Conservation (phyloP, 2,888 invertebrate genomes). For the Petrolisthes cinctipes region DNA sequence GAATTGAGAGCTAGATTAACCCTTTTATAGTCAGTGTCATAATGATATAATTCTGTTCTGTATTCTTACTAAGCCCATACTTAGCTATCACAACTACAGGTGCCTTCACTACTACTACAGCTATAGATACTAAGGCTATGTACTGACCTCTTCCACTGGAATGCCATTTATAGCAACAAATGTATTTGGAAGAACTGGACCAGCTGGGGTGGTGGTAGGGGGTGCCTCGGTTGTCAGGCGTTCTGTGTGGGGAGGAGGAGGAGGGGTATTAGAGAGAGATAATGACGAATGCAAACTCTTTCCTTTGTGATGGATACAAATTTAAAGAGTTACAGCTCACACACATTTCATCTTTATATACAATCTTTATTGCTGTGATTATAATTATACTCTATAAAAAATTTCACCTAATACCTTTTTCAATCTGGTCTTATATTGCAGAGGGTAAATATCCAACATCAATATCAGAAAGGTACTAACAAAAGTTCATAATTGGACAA, state of each 20-base stretch:
- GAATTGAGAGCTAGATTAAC: not conserved
- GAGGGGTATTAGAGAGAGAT: not conserved
- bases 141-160: not conserved
- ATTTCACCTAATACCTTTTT: not conserved
- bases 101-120: not conserved
- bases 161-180: constrained; percentile 23
- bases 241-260: not conserved
- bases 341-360: not conserved
- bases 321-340: not conserved
- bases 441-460: not conserved
- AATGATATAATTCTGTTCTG: too few relatives aligned
- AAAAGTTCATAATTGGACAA: not conserved
- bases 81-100: too few relatives aligned
- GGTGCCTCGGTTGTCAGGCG: constrained; percentile 10
- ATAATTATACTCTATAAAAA: not conserved
- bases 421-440: not conserved
- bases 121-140: not conserved
- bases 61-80: too few relatives aligned
- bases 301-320: not conserved
- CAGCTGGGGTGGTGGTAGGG: not conserved
- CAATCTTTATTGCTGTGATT: not conserved
- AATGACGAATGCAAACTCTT: not conserved
- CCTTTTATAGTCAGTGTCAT: not conserved
- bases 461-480: too few relatives aligned
- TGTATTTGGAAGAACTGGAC: not conserved